phyloP scores from a whole-genome alignment of 2,888 invertebrate genomes.

The Hyppa rectilinea region DNA sequence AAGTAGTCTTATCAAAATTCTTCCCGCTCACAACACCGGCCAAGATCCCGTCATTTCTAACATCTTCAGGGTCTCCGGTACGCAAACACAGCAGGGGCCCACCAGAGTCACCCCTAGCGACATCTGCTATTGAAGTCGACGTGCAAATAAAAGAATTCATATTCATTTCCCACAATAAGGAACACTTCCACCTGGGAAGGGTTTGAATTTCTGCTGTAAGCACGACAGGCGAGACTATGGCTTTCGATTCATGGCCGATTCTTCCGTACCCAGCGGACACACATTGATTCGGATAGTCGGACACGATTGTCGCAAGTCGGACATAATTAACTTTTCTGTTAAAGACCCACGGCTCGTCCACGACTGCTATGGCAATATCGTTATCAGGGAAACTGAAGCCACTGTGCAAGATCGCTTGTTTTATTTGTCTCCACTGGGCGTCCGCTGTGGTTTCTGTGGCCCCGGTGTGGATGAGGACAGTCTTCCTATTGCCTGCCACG shows the following conservation, averaged over 20 bases:
- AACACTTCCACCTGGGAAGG: constrained; percentile 71
- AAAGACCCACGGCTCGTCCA: constrained; percentile 69
- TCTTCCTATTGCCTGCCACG: constrained; percentile 75
- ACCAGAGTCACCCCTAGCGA: constrained; percentile 80
- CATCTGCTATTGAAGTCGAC: constrained; percentile 46
- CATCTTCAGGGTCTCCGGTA: constrained; percentile 70
- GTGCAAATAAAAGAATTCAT: constrained; percentile 66
- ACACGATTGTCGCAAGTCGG: constrained; percentile 53
- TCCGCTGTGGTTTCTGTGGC: constrained; percentile 59
- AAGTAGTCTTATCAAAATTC: constrained; percentile 77
- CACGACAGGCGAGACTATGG: constrained; percentile 67
- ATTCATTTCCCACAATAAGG: constrained; percentile 78
- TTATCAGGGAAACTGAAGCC: constrained; percentile 58
- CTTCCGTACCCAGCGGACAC: constrained; percentile 76
- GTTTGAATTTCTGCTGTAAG: constrained; percentile 72
- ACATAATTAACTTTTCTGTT: constrained; percentile 67
- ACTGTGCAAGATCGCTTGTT: constrained; percentile 28
- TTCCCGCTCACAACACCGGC: constrained; percentile 83
- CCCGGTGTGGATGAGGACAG: constrained; percentile 68
- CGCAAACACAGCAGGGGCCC: constrained; percentile 78
- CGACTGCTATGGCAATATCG: constrained; percentile 76
- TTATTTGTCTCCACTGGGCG: constrained; percentile 51
- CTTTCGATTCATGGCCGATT: constrained; percentile 42
- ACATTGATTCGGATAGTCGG: constrained; percentile 73
- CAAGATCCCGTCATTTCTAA: constrained; percentile 67